Conservation (phyloP, 2,113 vertebrate genomes). For the Phylloscopus whistleri region DNA sequence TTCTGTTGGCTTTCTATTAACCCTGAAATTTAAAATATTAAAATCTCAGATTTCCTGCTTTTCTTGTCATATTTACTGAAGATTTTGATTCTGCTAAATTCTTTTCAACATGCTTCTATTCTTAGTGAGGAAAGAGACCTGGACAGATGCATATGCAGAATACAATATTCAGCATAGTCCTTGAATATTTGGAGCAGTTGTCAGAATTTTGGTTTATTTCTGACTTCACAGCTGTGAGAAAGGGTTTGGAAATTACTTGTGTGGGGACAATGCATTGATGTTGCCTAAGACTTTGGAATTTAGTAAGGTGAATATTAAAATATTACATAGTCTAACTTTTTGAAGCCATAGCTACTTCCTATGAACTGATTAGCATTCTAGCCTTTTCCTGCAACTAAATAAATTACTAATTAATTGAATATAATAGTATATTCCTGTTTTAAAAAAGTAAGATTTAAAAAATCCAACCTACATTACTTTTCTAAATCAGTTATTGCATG, state of each 20-base stretch:
- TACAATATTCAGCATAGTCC: neutral
- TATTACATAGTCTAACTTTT: neutral
- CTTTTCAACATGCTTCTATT: neutral
- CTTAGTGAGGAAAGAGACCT: neutral
- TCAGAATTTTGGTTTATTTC: neutral
- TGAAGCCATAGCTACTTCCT: neutral
- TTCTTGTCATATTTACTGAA: neutral
- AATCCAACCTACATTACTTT: neutral
- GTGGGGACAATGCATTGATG: neutral
- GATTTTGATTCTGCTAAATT: neutral
- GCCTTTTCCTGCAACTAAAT: neutral
- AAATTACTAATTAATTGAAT: neutral
- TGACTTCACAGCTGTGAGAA: neutral
- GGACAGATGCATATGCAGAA: neutral
- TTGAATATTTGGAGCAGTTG: neutral
- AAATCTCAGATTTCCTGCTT: neutral
- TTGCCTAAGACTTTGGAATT: neutral
- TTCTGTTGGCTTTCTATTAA: neutral
- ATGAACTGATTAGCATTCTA: neutral
- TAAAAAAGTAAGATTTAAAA: neutral
- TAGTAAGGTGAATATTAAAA: neutral
- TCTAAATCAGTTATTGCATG: neutral
- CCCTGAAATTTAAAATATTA: neutral
- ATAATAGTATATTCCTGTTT: neutral
- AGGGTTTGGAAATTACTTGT: neutral